Conservation (phyloP, 1,140 invertebrate genomes). For the Drosophila mojavensis region DNA sequence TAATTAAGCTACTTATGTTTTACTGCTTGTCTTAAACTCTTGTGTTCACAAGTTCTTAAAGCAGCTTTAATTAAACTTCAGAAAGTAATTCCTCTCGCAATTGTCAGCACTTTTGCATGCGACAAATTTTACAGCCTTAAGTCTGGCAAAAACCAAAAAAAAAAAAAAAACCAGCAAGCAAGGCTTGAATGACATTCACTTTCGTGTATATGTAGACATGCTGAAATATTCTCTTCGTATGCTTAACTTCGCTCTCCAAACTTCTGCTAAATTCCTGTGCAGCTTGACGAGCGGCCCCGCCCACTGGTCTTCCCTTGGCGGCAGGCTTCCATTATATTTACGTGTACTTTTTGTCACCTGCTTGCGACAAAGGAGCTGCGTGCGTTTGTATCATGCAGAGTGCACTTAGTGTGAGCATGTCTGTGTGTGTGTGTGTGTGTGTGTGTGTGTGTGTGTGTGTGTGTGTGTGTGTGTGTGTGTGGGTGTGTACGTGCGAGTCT, state of each 20-base stretch:
- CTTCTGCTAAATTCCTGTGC: conserved; percentile 28
- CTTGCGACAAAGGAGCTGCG: conserved; percentile 66
- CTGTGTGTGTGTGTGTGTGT: conserved; percentile 17
- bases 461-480: conserved; percentile 12
- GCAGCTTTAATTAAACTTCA: too few relatives aligned
- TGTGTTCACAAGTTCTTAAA: not conserved
- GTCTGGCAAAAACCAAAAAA: not conserved
- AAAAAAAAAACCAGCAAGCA: conserved; percentile 9
- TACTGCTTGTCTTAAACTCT: too few relatives aligned
- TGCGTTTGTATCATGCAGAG: conserved; percentile 47
- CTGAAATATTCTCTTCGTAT: not conserved
- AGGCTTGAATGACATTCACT: conserved; percentile 7
- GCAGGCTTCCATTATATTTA: conserved; percentile 12
- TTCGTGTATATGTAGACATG: not conserved
- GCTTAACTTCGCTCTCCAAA: conserved; percentile 17
- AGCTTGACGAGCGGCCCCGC: not conserved
- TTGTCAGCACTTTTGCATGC: not conserved
- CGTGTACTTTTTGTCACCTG: conserved; percentile 71
- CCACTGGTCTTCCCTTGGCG: too few relatives aligned
- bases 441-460: conserved; percentile 2
- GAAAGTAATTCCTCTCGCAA: too few relatives aligned
- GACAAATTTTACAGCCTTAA: not conserved
- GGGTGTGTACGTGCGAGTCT: conserved; percentile 13
- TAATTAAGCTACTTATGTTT: too few relatives aligned
- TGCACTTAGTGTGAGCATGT: conserved; percentile 29